Evolutionary conservation across 2,113 vertebrate species (phyloP), one percentile per base, ranked within the genome.

Genomic region (Callithrix jacchus): DNA sequence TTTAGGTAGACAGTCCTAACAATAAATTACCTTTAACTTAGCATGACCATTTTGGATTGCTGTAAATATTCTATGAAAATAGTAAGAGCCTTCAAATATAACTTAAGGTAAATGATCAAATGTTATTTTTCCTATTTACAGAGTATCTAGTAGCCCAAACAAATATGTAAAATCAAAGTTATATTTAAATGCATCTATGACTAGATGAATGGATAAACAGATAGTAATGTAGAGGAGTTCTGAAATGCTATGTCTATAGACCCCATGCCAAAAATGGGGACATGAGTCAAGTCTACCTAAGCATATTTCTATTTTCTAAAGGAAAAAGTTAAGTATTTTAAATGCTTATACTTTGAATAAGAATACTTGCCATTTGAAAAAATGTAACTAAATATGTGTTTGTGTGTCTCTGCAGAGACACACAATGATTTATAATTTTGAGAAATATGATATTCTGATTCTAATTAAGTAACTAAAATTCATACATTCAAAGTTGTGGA

Each of bases 241-340:
- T 66, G 8, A 79, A 73, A 80, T 82, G 6, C 17, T 68, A 4
- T 88, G n/a, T 89, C 3, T 40, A 4, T 45, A 91, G 8, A 70
- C 5, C 2, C 77, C 8, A 32, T 61, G 54, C 16, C 37, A 52
- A 68, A 58, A 45, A 52, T 17, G 2, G 8, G 64, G 16, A 42
- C 27, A n/a, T 54, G 6, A 87, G 73, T 61, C 45, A 91, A 73
- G 56, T 20, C 11, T 56, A 73, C 32, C 27, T 42, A 82, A 58
- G 23, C 12, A 71, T 64, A 49, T 77, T 92, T 94, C 21, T 42
- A 7, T 94, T 96, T 94, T 77, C 56, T 73, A 89, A 89, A 64
- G 30, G 79, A 89, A 68, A 52, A 92, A 37, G 77, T 85, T 45
- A 42, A 64, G 49, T 49, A 18, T 87, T 54, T 47, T 87, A 54